Conservation (phyloP, 2,797 vertebrate species). For the Thunnus albacares region DNA sequence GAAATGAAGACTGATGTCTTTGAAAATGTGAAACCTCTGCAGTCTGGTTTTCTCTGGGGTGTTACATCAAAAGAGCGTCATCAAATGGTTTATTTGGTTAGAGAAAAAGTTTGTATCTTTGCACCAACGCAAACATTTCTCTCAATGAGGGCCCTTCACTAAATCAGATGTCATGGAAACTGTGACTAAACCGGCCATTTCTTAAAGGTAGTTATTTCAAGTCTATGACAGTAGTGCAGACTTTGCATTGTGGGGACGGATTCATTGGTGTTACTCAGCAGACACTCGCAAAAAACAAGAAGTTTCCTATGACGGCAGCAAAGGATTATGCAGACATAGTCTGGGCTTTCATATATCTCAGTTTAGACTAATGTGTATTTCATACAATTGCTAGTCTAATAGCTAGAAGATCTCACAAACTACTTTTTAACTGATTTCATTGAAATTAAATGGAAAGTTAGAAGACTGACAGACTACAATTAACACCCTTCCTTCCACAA, state of each 20-base stretch:
- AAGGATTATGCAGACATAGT: slow-evolving; percentile 25
- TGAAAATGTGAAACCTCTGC: background rate
- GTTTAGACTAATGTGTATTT: background rate
- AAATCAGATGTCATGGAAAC: slow-evolving; percentile 34
- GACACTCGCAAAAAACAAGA: slow-evolving; percentile 1
- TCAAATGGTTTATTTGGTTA: background rate
- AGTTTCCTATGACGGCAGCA: slow-evolving; percentile 24
- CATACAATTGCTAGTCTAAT: background rate
- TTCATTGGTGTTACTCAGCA: slow-evolving; percentile 34
- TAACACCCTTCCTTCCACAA: too few species aligned
- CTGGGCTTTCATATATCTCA: background rate
- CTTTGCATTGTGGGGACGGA: slow-evolving; percentile 24
- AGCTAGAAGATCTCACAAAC: too few species aligned
- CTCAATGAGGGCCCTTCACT: background rate
- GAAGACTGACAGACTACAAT: background rate
- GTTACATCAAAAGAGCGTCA: background rate
- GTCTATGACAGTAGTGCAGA: slow-evolving; percentile 34
- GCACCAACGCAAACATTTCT: background rate
- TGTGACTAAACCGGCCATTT: slow-evolving; percentile 20
- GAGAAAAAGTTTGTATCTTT: background rate
- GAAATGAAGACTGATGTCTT: background rate
- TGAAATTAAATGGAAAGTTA: background rate
- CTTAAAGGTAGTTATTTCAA: slow-evolving; percentile 38
- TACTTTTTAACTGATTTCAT: background rate
- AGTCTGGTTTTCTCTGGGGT: slow-evolving; percentile 8